Base-by-base conservation (phyloP, 1,140 invertebrate species). In the Anastrepha obliqua region DNA sequence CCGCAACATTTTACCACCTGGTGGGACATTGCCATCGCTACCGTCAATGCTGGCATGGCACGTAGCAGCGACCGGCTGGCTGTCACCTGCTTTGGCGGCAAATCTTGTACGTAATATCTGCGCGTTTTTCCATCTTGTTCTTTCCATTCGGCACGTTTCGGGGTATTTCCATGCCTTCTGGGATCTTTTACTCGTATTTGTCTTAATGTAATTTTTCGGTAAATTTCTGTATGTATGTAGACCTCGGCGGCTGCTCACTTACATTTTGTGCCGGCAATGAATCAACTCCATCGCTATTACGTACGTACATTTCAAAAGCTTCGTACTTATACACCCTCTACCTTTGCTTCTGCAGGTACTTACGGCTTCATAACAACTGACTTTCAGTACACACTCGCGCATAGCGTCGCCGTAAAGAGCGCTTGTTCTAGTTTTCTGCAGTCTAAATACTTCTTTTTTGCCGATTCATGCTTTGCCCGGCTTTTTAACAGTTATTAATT, bases 401-500 rank as follows among this genome's bases (percentile, higher is more conserved):
- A 20, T 81, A 47, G 9, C 47, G 3, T 5, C 17, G 74, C 47
- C 17, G 47, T 20, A 17, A 51, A 8, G 47, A 20, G 70, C 70
- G 42, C 74, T 81, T 58, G 51, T 81, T 81, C 74, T 81, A 81
- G 47, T 81, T 81, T 13, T 44, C 47, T 15, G 8, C 5, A 9
- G 20, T 47, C 70, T 0, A 29, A 7, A 11, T 67, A 42, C 13
- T 47, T n/a, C 15, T 20, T 81, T 81, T 81, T 55, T 9, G 74
- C 74, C 74, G 55, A 55, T 81, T 81, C 74, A 81, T 81, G 74
- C 47, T 55, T 81, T 29, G 47, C n/a, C 17, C 20, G 74, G 74
- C 47, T 74, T 15, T 51, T 81, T 55, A 81, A 81, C 74, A 81
- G 74, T 81, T 81, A 81, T 81, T 81, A 81, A 81, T 81, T 81